These are phyloP conservation scores for Enteromius treurensis DNA, from an alignment of 2,797 vertebrate species.

Conservation along the genomic window DNA sequence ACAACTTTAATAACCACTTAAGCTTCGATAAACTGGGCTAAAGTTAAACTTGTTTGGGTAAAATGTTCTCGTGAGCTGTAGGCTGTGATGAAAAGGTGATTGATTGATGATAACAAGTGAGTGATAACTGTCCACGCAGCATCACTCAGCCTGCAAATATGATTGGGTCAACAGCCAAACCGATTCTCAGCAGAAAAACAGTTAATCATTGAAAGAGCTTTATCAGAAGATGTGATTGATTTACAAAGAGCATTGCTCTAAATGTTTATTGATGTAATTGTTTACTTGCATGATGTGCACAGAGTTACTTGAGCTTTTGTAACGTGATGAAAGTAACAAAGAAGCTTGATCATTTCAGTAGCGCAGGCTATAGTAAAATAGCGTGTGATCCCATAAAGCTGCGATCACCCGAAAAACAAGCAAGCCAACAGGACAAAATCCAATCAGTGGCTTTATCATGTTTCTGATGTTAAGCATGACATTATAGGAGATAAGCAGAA, in stretches of 20 bases:
- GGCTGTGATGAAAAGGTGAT: slow-evolving; percentile 66
- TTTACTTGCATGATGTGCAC: slow-evolving; percentile 86
- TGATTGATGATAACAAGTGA: slow-evolving; percentile 62
- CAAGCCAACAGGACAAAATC: slow-evolving; percentile 4
- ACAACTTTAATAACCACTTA: not conserved
- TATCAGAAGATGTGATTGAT: slow-evolving; percentile 86
- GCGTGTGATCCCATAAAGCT: slow-evolving; percentile 1
- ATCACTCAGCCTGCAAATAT: slow-evolving; percentile 72
- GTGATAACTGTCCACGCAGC: slow-evolving; percentile 71
- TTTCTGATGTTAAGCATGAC: slow-evolving; percentile 34
- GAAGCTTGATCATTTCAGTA: slow-evolving; percentile 34
- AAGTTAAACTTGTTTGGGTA: slow-evolving; percentile 40
- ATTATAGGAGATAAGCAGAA: slow-evolving; percentile 24
- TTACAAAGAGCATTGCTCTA: slow-evolving; percentile 80
- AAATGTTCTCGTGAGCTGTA: slow-evolving; percentile 59
- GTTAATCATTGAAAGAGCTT: slow-evolving; percentile 81
- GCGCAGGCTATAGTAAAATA: not conserved
- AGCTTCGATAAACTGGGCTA: slow-evolving; percentile 28
- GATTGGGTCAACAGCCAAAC: slow-evolving; percentile 71
- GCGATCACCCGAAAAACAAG: not conserved
- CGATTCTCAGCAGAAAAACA: slow-evolving; percentile 81
- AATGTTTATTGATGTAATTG: slow-evolving; percentile 91
- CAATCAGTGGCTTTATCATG: slow-evolving; percentile 38
- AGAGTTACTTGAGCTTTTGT: slow-evolving; percentile 67
- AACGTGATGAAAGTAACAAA: slow-evolving; percentile 41